These are phyloP conservation scores for Epizoanthus scotinus DNA, from an alignment of 92 coral and sea anemone species.

Conservation along the genomic window DNA sequence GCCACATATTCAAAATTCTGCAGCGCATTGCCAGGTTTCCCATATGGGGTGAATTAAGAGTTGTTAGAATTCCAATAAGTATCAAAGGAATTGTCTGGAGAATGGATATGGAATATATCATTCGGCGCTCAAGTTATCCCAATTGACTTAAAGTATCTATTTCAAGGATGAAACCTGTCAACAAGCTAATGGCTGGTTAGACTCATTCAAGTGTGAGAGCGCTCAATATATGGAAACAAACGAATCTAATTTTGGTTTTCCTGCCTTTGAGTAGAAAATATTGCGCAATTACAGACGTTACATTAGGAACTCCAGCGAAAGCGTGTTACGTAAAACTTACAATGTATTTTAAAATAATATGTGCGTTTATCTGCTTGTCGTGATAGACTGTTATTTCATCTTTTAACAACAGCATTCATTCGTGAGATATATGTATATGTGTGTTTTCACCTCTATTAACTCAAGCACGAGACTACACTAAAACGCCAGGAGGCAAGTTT, in stretches of 20 bases:
- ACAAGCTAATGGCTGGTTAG: neutral
- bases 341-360: neutral
- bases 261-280: neutral
- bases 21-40: neutral
- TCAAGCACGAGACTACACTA: neutral
- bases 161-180: conserved; percentile 12
- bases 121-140: conserved; percentile 17
- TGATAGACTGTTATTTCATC: neutral
- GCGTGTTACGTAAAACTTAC: no score
- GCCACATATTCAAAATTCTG: neutral
- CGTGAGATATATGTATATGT: neutral
- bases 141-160: conserved; percentile 1
- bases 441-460: no score
- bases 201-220: neutral
- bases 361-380: neutral
- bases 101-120: conserved; percentile 5
- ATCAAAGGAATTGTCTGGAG: conserved; percentile 3
- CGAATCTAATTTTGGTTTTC: neutral
- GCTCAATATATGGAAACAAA: neutral
- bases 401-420: neutral
- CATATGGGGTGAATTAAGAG: conserved; percentile 37
- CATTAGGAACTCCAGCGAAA: no score
- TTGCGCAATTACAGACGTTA: no score
- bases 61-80: conserved; percentile 20
- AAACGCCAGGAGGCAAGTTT: conserved; percentile 19